Base-by-base conservation (phyloP, 1,140 invertebrate species). In the Drosophila kanapiae region DNA sequence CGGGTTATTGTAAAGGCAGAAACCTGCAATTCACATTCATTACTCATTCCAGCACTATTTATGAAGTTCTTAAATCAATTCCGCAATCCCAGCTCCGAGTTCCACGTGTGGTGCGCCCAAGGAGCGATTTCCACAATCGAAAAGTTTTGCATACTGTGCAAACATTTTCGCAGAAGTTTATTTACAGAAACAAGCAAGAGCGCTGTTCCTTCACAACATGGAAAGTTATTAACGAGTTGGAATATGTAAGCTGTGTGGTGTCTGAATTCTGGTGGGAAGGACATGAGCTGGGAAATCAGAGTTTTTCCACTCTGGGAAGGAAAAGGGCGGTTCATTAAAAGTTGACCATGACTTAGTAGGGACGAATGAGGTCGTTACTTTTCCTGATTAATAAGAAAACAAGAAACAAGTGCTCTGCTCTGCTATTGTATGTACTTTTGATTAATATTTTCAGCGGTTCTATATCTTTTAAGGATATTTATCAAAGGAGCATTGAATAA, bases 191-290 rank as follows among this genome's bases (percentile, higher is more conserved):
- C 47, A 43, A 29, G n/a, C 18, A 5, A 11, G 65, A n/a, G 37
- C 16, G 47, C 61, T 69, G 45, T 48, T 40, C 37, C 27, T 23
- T 18, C 31, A 23, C 61, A 68, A 53, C 61, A 69, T 35, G 62
- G 14, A 69, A 72, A 71, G 37, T 59, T 72, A 71, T 72, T 71
- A 72, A 72, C 47, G 67, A 68, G 67, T 45, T 48, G 9, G 31
- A 45, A 49, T 72, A 35, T 35, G 63, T 67, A 51, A 67, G 31
- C 37, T 48, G 49, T 48, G 43, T 16, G 11, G 16, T 29, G 13
- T 23, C 33, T 54, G 48, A 33, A 13, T 16, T 10, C 9, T 31
- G 18, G n/a, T 45, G 63, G 58, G 27, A 62, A 29, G 38, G 38
- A 61, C 29, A 33, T 16, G 29, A 43, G 57, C 57, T 45, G 48